Base-by-base conservation (phyloP, 1,140 invertebrate species). In the Atta texana region DNA sequence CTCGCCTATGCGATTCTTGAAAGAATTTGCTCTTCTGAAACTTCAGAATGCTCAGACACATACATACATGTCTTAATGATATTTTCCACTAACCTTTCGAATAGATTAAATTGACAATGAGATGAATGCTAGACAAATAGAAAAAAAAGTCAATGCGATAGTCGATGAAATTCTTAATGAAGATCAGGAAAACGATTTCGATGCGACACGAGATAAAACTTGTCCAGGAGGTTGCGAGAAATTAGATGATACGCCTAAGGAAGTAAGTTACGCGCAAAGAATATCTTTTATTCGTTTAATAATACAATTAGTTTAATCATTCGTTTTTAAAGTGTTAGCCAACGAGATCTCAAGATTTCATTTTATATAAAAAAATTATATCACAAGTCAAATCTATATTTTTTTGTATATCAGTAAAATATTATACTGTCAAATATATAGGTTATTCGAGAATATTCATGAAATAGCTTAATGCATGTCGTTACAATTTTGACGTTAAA, bases 141-240 rank as follows among this genome's bases (percentile, higher is more conserved):
- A 89, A 5, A 68, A 84, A n/a, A 84, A 92, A 24, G 72, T 85
- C 31, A 87, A 90, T 12, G 16, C 51, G n/a, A 51, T 87, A 28
- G 24, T 92, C 39, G 68, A 88, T 3, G 53, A 86, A 21, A 88
- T 92, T 14, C 74, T 92, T 1, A 44, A 76, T 2, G 89, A 91
- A 39, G 86, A 92, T 18, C 5, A 34, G 31, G 10, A 28, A 8
- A 75, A 91, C 1, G 55, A 81, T 44, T 6, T 39, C 3, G 14
- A 5, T 7, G 63, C 28, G 1, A 28, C 76, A 21, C 28, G 14
- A 14, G 28, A 21, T 21, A 34, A 59, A 14, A 24, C 12, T 55
- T 85, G 78, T 53, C 12, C 64, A 5, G 57, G n/a, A 24, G n/a
- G 0, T 61, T 88, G 77, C 14, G n/a, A 57, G 0, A 1, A 6